Percentiles rank a stretch among this genome's conserved stretches.
phyloP scores from a whole-genome alignment of 2,113 vertebrate genomes.

The Fulmarus glacialis region DNA sequence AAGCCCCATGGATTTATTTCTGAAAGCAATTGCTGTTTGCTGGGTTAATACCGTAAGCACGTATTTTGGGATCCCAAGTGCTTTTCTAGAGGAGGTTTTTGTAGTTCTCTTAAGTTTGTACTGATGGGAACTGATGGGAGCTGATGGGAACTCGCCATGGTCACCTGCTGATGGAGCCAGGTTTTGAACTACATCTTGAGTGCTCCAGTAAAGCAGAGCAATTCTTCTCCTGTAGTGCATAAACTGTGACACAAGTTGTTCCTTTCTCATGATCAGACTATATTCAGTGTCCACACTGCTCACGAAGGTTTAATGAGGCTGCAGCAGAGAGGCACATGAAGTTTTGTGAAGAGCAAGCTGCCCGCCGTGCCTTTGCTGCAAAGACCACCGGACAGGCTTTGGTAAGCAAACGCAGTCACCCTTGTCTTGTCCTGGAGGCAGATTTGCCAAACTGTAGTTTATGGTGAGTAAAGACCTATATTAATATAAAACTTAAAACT shows the following conservation, averaged over 20 bases:
- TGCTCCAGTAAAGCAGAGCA: background rate
- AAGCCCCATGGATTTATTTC: background rate
- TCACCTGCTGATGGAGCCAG: background rate
- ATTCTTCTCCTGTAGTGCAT: background rate
- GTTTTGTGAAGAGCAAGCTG: conserved; percentile 60
- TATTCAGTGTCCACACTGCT: conserved; percentile 58
- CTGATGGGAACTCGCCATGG: background rate
- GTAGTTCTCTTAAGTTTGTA: background rate
- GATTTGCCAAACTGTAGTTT: background rate
- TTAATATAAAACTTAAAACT: background rate
- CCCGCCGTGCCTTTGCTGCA: conserved; percentile 27
- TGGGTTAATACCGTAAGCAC: background rate
- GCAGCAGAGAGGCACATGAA: conserved; percentile 50
- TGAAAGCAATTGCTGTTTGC: background rate
- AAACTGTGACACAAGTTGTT: background rate
- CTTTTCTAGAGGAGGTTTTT: background rate
- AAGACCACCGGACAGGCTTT: background rate
- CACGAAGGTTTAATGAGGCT: conserved; percentile 61
- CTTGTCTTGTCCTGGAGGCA: background rate
- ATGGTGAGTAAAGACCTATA: background rate
- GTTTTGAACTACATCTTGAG: background rate
- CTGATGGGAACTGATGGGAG: too few relatives aligned
- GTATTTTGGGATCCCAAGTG: background rate
- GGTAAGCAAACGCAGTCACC: conserved; percentile 23
- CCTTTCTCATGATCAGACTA: conserved; percentile 42